Evolutionary conservation across 2,888 invertebrate genomes (phyloP), one percentile per base, ranked within the genome.

Genomic region (Sarcophaga rosellei): DNA sequence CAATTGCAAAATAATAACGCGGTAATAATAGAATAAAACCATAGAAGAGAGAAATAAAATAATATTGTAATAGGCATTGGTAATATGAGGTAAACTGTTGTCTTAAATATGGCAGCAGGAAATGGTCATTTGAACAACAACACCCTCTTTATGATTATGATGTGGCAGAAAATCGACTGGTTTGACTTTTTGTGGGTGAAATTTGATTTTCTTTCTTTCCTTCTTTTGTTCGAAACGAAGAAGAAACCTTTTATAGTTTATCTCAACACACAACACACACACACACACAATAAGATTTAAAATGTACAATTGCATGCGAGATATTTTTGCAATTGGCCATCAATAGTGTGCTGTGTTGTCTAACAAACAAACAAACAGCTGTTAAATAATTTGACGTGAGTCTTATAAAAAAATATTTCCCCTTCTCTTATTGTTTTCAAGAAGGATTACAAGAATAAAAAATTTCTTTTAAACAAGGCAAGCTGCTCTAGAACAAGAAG

Each of bases 111-210:
- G 35, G 35, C 35, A 35, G 2, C 53, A 53, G 75, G 57, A 73
- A 83, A 81, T 84, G 86, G 78, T 61, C 84, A 86, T 53, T 53
- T 45, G 25, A 66, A 75, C 17, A 53, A 75, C 17, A 53, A 12
- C 17, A 53, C 11, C 53, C 20, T 23, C 45, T 21, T 25, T 53
- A 53, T 53, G 15, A 53, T 15, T 53, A 53, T 53, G 17, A 15
- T 53, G 35, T 35, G 53, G 53, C 66, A 59, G 76, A 45, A 69
- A 78, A 82, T 70, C 35, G 35, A 35, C 35, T 35, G 86, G 86
- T 81, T 84, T 84, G 84, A 84, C 84, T 81, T 66, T 81, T 77
- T 75, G 81, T 81, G 84, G 86, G 78, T 81, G 86, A 84, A 78
- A 72, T 84, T 72, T 77, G 70, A 84, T 74, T 76, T 76, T 53